These are phyloP conservation scores for Erythrocercus mccallii DNA, from an alignment of 2,113 vertebrate species.

Conservation along the genomic window DNA sequence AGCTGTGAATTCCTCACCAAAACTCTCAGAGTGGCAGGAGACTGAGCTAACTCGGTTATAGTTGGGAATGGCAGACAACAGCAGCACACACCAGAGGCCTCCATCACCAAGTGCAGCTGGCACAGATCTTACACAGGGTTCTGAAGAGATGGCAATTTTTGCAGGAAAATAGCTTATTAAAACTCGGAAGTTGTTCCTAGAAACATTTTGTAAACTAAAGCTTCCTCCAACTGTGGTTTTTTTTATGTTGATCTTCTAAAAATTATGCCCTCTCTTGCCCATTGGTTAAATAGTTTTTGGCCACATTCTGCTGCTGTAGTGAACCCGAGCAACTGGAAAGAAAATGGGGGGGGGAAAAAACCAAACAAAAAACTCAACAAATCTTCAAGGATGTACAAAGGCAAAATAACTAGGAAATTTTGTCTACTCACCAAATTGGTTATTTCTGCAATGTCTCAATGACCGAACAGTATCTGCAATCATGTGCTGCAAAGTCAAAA, in stretches of 20 bases:
- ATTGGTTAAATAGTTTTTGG: background rate
- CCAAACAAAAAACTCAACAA: background rate
- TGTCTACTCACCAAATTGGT: constrained; percentile 85
- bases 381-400: background rate
- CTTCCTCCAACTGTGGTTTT: background rate
- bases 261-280: background rate
- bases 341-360: rapidly evolving
- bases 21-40: background rate
- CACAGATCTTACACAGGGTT: background rate
- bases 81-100: background rate
- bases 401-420: background rate
- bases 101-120: background rate
- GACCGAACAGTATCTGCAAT: constrained; percentile 92
- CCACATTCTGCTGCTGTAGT: background rate
- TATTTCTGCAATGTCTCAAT: constrained; percentile 88
- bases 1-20: background rate
- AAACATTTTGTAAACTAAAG: background rate
- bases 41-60: background rate
- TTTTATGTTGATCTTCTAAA: background rate
- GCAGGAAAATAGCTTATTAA: background rate
- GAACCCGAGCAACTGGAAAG: background rate
- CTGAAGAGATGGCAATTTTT: background rate
- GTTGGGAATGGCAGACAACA: background rate
- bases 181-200: background rate
- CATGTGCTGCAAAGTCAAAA: constrained; percentile 83